Evolutionary conservation across 2,888 invertebrate genomes (phyloP).

Genomic region (Ochlodes sylvanus): DNA sequence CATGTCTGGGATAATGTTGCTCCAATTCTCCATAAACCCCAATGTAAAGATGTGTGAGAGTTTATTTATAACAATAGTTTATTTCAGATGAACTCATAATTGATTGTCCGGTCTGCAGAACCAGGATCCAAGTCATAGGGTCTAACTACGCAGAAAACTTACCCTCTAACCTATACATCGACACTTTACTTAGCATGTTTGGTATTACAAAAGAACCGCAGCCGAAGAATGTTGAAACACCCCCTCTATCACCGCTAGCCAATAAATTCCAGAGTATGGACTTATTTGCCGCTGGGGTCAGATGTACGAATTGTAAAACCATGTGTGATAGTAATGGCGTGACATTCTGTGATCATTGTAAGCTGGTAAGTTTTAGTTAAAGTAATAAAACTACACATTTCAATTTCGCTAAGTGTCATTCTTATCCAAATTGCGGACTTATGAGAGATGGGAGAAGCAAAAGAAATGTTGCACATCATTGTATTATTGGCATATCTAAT

Average conservation of each 20-base stretch:
- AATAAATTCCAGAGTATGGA: constrained; percentile 60
- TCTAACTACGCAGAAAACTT: constrained; percentile 80
- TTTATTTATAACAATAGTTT: neutral
- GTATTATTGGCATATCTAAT: too few relatives aligned
- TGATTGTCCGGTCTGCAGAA: constrained; percentile 86
- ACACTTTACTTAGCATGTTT: constrained; percentile 84
- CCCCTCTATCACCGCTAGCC: constrained; percentile 52
- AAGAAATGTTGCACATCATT: too few relatives aligned
- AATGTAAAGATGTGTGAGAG: too few relatives aligned
- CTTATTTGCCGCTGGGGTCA: constrained; percentile 62
- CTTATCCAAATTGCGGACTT: too few relatives aligned
- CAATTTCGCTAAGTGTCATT: too few relatives aligned
- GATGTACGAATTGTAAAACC: constrained; percentile 68
- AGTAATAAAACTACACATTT: too few relatives aligned
- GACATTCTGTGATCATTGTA: constrained; percentile 85
- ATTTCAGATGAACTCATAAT: constrained; percentile 67
- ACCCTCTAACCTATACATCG: constrained; percentile 89
- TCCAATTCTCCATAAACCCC: too few relatives aligned
- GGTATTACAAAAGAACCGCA: constrained; percentile 55
- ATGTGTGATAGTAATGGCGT: constrained; percentile 65
- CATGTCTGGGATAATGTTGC: too few relatives aligned
- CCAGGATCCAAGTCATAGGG: constrained; percentile 73
- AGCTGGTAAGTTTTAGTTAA: constrained; percentile 74
- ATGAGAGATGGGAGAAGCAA: too few relatives aligned
- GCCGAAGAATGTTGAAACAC: constrained; percentile 47